Evolutionary conservation across 2,888 invertebrate genomes (phyloP).

Genomic region (Zaprionus bogoriensis): DNA sequence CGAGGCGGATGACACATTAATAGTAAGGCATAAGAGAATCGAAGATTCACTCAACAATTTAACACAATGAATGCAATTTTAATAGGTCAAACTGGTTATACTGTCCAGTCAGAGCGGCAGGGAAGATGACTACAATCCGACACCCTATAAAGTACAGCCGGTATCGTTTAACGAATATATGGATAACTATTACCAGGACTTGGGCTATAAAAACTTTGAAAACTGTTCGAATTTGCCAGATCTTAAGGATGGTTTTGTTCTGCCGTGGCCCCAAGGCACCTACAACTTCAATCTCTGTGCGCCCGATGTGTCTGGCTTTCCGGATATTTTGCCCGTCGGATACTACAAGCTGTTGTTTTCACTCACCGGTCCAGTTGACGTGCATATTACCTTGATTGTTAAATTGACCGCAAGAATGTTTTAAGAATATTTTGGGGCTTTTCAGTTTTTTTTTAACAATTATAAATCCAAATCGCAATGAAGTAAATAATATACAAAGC

Average conservation of each 20-base stretch:
- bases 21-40: not conserved
- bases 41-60: not conserved
- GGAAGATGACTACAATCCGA: not conserved
- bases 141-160: not conserved
- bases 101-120: not conserved
- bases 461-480: no score
- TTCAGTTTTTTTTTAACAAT: no score
- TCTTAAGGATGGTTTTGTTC: not conserved
- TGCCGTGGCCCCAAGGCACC: not conserved
- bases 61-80: not conserved
- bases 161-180: not conserved
- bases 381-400: not conserved
- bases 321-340: not conserved
- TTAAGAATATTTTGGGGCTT: no score
- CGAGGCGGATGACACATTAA: not conserved
- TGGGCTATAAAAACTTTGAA: not conserved
- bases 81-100: not conserved
- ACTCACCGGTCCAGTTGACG: not conserved
- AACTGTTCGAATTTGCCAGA: not conserved
- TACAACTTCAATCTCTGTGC: not conserved
- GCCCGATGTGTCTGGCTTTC: not conserved
- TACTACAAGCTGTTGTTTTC: not conserved
- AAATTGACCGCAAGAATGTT: not conserved
- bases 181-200: not conserved
- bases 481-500: no score